phyloP scores from a whole-genome alignment of 2,888 invertebrate genomes.

The Epistrophe eligans region DNA sequence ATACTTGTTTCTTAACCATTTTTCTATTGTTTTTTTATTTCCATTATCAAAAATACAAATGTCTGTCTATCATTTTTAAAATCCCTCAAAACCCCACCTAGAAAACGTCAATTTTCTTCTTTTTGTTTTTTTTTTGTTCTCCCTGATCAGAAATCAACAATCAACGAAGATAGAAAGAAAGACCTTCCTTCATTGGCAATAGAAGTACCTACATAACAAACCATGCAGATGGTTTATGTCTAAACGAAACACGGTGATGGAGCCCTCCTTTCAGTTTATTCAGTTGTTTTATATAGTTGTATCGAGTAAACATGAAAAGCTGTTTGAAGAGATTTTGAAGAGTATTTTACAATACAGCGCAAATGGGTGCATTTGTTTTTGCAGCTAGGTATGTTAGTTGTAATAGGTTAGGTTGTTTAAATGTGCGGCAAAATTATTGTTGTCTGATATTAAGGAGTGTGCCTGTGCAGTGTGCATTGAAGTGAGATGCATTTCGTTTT shows the following conservation, averaged over 20 bases:
- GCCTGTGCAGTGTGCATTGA: constrained; percentile 4
- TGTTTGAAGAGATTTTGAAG: constrained; percentile 7
- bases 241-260: not conserved
- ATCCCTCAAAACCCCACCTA: constrained; percentile 29
- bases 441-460: constrained; percentile 43
- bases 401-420: not conserved
- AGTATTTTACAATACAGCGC: constrained; percentile 18
- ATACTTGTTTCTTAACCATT: constrained; percentile 42
- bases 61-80: constrained; percentile 46
- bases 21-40: constrained; percentile 52
- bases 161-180: constrained; percentile 10
- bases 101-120: not conserved
- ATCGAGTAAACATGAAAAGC: constrained; percentile 17
- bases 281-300: not conserved
- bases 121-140: not conserved
- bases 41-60: constrained; percentile 41
- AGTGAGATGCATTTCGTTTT: constrained; percentile 32
- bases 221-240: constrained; percentile 13
- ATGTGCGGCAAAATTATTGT: constrained; percentile 40
- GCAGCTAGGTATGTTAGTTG: not conserved
- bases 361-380: constrained; percentile 15
- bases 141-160: constrained; percentile 19
- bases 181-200: constrained; percentile 32
- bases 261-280: constrained; percentile 3
- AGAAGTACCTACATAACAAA: not conserved